A percentile compares a stretch with the other conserved stretches of the same genome.
Evolutionary conservation across 2,888 invertebrate genomes (phyloP).

Genomic region (Pterobdella sp.): DNA sequence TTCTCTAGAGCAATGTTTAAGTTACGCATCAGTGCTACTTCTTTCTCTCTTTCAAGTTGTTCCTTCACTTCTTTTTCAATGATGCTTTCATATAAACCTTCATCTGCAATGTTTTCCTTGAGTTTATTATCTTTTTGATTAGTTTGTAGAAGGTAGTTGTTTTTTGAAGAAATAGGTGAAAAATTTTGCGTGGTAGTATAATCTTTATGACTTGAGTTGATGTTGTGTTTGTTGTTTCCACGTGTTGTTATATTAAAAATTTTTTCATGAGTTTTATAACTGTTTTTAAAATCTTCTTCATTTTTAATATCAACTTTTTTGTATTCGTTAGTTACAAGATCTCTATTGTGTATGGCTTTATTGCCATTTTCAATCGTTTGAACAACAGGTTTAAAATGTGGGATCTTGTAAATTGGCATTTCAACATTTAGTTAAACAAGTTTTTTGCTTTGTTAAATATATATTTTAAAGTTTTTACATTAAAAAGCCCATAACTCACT

Average conservation of each 20-base stretch:
- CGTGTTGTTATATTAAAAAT: no score
- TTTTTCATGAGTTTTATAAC: no score
- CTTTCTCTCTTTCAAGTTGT: slow-evolving; percentile 44
- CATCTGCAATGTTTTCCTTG: neutral
- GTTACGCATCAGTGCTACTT: slow-evolving; percentile 31
- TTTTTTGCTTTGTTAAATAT: no score
- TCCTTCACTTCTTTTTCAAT: slow-evolving; percentile 46
- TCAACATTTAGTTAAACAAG: no score
- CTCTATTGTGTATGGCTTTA: no score
- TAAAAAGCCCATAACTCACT: no score
- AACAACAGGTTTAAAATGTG: neutral
- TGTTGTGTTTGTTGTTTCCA: neutral
- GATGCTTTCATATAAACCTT: slow-evolving; percentile 42
- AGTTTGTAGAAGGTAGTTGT: neutral
- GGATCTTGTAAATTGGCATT: slow-evolving; percentile 10
- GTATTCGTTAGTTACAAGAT: no score
- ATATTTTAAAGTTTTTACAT: no score
- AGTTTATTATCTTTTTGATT: neutral
- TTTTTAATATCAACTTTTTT: no score
- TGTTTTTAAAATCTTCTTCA: no score
- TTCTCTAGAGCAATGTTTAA: no score
- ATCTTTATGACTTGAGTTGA: neutral
- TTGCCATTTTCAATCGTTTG: neutral
- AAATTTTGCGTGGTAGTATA: neutral
- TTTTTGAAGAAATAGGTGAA: neutral